A percentile compares a stretch with the other conserved stretches of the same genome.
Evolutionary conservation across 2,113 vertebrate species (phyloP).

Genomic region (Crotalus horridus): DNA sequence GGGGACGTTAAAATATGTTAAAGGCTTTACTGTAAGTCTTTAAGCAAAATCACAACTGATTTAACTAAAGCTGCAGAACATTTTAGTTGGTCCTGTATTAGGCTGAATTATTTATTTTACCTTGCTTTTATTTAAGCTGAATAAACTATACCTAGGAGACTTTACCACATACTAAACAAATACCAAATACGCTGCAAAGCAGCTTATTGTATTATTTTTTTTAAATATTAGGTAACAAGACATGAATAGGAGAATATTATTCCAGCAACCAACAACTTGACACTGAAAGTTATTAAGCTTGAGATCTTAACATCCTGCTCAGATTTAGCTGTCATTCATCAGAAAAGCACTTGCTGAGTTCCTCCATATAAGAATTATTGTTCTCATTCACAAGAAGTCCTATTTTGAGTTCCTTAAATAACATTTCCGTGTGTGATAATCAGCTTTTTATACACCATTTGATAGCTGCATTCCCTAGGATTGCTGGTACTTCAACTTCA

Average conservation of each 20-base stretch:
- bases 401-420: not conserved
- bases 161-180: not conserved
- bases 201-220: not conserved
- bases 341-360: not conserved
- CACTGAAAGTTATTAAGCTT: not conserved
- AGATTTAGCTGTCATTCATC: not conserved
- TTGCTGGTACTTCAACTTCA: not conserved
- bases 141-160: not conserved
- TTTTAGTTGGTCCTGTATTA: not conserved
- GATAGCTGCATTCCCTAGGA: not conserved
- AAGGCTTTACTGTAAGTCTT: not conserved
- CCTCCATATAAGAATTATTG: not conserved
- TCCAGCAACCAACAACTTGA: not conserved
- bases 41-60: not conserved
- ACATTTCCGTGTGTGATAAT: not conserved
- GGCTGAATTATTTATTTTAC: not conserved
- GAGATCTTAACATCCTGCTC: not conserved
- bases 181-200: not conserved
- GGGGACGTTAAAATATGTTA: not conserved
- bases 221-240: not conserved
- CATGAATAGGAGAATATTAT: not conserved
- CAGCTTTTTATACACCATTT: not conserved
- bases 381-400: not conserved
- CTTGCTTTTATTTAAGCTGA: not conserved
- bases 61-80: not conserved